phyloP scores from a whole-genome alignment of 2,797 vertebrate genomes.

The Dromococcyx pavoninus region DNA sequence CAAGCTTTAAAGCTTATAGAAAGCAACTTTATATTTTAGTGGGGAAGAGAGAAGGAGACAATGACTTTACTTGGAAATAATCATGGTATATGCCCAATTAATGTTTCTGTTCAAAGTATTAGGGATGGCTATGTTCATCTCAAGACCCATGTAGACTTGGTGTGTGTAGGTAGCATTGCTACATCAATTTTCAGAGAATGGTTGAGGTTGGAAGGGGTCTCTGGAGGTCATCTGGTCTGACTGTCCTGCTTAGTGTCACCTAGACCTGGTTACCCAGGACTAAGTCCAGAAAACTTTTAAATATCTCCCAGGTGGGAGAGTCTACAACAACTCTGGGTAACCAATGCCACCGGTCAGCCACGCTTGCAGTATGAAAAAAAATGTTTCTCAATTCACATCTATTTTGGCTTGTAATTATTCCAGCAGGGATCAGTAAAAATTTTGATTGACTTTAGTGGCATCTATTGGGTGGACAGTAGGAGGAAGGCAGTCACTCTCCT shows the following conservation, averaged over 20 bases:
- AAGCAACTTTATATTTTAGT: slow-evolving; percentile 5
- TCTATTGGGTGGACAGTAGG: not conserved
- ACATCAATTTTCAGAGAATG: not conserved
- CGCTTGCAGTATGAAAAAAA: not conserved
- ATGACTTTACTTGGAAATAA: not conserved
- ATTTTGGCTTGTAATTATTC: not conserved
- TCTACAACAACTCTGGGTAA: not conserved
- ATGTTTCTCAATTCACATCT: not conserved
- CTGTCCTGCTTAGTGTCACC: not conserved
- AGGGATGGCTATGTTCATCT: not conserved
- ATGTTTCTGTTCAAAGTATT: not conserved
- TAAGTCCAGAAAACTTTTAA: not conserved
- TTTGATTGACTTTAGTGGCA: not conserved
- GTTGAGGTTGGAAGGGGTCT: not conserved
- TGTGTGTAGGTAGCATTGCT: not conserved
- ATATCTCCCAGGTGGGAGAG: not conserved
- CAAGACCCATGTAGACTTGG: not conserved
- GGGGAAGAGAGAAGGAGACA: not conserved
- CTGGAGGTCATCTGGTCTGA: not conserved
- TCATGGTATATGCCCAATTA: rapidly evolving
- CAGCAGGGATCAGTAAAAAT: not conserved
- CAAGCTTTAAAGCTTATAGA: not conserved
- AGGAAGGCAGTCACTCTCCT: not conserved
- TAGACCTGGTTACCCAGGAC: not conserved
- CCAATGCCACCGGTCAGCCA: not conserved